A percentile compares a stretch with the other conserved stretches of the same genome.
Conservation (phyloP, 2,797 vertebrate species). For the Psittacula echo region DNA sequence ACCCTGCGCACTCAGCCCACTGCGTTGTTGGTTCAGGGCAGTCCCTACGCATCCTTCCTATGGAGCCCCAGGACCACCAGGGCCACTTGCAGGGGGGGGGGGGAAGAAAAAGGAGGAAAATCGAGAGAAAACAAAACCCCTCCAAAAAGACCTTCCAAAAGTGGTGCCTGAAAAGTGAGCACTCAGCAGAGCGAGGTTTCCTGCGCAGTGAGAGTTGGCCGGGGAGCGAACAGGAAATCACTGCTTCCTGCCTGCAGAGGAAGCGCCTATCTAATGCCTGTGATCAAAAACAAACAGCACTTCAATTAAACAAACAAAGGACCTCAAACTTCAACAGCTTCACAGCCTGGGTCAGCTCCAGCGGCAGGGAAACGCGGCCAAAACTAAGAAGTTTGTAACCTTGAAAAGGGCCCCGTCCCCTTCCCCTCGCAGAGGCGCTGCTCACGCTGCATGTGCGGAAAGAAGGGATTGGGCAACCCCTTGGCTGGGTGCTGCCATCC, state of each 20-base stretch:
- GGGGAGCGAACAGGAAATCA: conserved; percentile 75
- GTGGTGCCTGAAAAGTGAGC: conserved; percentile 21
- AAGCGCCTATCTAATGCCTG: conserved; percentile 85
- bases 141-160: neutral
- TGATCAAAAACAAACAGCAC: conserved; percentile 84
- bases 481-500: fast-evolving
- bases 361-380: neutral
- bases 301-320: conserved; percentile 69
- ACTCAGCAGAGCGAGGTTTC: conserved; percentile 69
- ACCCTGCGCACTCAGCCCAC: fast-evolving
- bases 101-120: fast-evolving
- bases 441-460: fast-evolving
- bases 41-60: neutral
- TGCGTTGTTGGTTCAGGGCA: fast-evolving
- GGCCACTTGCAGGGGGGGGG: neutral
- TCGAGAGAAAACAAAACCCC: neutral
- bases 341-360: conserved; percentile 5
- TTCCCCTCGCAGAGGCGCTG: neutral
- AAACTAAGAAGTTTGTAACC: neutral
- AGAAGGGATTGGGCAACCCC: fast-evolving
- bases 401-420: neutral
- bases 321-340: conserved; percentile 16
- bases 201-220: conserved; percentile 69
- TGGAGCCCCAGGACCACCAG: neutral
- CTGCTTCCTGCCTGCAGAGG: conserved; percentile 89